phyloP scores from a whole-genome alignment of 1,140 invertebrate species.

The Ooceraea biroi region DNA sequence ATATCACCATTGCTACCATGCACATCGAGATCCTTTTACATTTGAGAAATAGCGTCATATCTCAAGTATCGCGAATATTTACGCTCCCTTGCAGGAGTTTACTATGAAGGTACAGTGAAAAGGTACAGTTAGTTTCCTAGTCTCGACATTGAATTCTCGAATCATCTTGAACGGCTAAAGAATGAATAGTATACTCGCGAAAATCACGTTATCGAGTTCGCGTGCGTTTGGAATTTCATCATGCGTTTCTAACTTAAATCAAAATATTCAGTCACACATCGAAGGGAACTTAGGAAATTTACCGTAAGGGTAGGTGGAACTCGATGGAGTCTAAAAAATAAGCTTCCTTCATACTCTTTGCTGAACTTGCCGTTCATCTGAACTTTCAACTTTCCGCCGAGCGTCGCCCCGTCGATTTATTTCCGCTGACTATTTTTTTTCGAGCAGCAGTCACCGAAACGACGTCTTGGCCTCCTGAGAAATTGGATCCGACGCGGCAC shows the following conservation, averaged over 20 bases:
- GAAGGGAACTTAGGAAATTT: background rate
- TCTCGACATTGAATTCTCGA: conserved; percentile 1
- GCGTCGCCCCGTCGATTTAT: conserved; percentile 23
- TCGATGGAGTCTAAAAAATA: conserved; percentile 14
- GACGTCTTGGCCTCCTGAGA: conserved; percentile 1
- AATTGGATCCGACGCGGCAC: conserved; percentile 35
- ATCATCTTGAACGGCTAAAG: background rate
- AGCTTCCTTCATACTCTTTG: background rate
- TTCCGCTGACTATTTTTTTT: conserved; percentile 9
- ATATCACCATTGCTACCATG: conserved; percentile 32
- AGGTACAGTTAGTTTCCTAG: background rate
- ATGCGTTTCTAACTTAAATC: background rate
- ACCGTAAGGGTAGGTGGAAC: background rate
- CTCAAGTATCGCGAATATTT: conserved; percentile 48
- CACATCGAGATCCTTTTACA: conserved; percentile 20
- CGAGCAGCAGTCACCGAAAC: background rate
- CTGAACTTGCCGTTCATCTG: conserved; percentile 5
- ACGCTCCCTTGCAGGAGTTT: conserved; percentile 15
- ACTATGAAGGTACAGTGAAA: conserved; percentile 8
- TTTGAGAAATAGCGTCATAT: conserved; percentile 43
- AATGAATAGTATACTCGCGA: background rate
- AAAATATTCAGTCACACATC: conserved; percentile 6
- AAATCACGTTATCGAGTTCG: conserved; percentile 1
- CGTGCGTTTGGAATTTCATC: background rate
- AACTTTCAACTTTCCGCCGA: background rate